Base-by-base conservation (phyloP, 2,888 invertebrate species). In the Julus scandinavius region DNA sequence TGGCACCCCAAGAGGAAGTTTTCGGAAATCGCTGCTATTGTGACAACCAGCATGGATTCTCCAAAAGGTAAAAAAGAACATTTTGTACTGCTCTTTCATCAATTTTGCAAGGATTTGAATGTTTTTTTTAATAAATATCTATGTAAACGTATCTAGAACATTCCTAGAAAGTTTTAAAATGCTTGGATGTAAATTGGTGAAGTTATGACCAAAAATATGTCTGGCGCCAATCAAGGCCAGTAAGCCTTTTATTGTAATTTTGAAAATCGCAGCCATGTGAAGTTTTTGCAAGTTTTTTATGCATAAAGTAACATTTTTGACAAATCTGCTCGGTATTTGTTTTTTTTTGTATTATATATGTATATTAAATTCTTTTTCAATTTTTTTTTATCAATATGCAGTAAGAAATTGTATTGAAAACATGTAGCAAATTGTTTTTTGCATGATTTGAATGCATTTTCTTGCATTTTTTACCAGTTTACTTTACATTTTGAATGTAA, bases 61-160 rank as follows among this genome's bases (percentile, higher is more conserved):
- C 63, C n/a, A 63, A 63, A 63, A 63, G n/a, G 63, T 20, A 63
- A 63, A 63, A 63, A 63, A 20, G n/a, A 63, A n/a, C n/a, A 7
- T 63, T n/a, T 63, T 63, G n/a, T 63, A 20, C 20, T 20, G 63
- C 63, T 20, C 20, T 63, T 63, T 20, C 0, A 20, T 3, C 63
- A 63, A 63, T 63, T 63, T 63, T 63, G n/a, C n/a, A 63, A 20
- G 63, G 0, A 63, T 63, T 63, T 63, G 1, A 20, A 63, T 1
- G 6, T 20, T 63, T 63, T 20, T 6, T 63, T 20, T 58, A 13
- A 63, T 20, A 63, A 20, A 63, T 6, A n/a, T 20, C 0, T 63
- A 63, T 0, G 20, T 63, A 20, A n/a, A 63, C 63, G 0, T 20
- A n/a, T 63, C n/a, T 5, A 63, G 20, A 63, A 20, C 63, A 20